phyloP scores from a whole-genome alignment of 2,888 invertebrate genomes.

The Tupiocoris notatus region DNA sequence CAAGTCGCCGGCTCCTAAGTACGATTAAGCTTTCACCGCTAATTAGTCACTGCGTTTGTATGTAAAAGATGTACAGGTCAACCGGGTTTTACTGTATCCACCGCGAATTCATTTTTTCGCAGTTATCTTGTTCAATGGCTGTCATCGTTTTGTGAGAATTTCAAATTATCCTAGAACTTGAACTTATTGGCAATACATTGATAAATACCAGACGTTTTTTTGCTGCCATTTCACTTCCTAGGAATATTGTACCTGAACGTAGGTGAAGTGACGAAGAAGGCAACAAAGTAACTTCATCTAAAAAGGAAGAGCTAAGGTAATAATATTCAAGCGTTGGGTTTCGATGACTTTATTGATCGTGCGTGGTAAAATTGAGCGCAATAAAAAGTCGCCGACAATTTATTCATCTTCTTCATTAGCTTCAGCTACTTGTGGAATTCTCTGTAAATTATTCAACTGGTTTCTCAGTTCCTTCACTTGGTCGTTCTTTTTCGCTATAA shows the following conservation, averaged over 20 bases:
- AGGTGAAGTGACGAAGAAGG: too few relatives aligned
- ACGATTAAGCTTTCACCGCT: conserved; percentile 54
- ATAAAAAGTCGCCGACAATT: too few relatives aligned
- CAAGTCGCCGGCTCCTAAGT: conserved; percentile 68
- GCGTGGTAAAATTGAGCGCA: too few relatives aligned
- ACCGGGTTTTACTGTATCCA: neutral
- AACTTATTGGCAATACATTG: too few relatives aligned
- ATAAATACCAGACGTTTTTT: too few relatives aligned
- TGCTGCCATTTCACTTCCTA: too few relatives aligned
- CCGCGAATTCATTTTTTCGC: neutral
- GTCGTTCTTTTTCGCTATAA: conserved; percentile 60
- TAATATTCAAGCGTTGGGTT: too few relatives aligned
- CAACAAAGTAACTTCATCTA: too few relatives aligned
- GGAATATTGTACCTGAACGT: too few relatives aligned
- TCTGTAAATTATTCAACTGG: conserved; percentile 49
- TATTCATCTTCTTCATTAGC: conserved; percentile 1
- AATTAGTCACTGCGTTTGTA: conserved; percentile 17
- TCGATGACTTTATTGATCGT: too few relatives aligned
- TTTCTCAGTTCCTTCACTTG: conserved; percentile 55
- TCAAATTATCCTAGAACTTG: too few relatives aligned
- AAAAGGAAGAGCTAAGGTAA: too few relatives aligned
- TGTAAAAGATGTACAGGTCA: conserved; percentile 7
- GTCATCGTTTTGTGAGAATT: neutral
- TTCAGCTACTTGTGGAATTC: conserved; percentile 10
- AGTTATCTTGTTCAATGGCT: neutral